Conservation (phyloP, 2,888 invertebrate genomes). For the Plagodis dolabraria region DNA sequence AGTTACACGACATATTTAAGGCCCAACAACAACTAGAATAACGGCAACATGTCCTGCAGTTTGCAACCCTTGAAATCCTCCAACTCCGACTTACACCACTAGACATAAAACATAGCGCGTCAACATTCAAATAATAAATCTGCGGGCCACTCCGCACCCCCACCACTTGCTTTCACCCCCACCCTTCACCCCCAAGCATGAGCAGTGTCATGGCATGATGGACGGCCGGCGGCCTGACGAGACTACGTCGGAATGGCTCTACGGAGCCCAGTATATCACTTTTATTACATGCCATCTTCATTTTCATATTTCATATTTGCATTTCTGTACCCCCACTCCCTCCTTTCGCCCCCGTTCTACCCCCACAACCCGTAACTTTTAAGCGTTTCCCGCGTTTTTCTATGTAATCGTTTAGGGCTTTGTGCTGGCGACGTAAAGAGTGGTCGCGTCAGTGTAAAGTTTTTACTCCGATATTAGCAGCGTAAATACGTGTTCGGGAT, state of each 20-base stretch:
- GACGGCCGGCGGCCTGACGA: constrained; percentile 91
- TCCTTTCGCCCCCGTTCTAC: constrained; percentile 39
- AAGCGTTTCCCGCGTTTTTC: constrained; percentile 79
- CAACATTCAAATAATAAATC: constrained; percentile 81
- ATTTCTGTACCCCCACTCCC: constrained; percentile 66
- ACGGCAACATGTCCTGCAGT: constrained; percentile 7
- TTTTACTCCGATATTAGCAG: constrained; percentile 51
- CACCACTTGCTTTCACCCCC: constrained; percentile 52
- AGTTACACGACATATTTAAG: no score
- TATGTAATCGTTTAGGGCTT: constrained; percentile 68
- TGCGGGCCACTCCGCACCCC: constrained; percentile 54
- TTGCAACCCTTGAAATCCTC: constrained; percentile 19
- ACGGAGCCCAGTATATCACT: constrained; percentile 91
- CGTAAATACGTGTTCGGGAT: constrained; percentile 22
- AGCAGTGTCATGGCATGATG: constrained; percentile 88
- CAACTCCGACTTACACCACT: constrained; percentile 35
- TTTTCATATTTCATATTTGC: constrained; percentile 87
- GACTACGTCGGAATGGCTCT: constrained; percentile 90
- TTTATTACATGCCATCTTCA: constrained; percentile 91
- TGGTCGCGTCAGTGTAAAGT: constrained; percentile 61
- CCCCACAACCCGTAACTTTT: constrained; percentile 56
- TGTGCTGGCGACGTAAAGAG: constrained; percentile 65
- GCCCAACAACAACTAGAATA: no score
- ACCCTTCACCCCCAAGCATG: constrained; percentile 36
- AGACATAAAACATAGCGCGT: constrained; percentile 66